Conservation (phyloP, 2,113 vertebrate species). For the Vulpes ferrilata region DNA sequence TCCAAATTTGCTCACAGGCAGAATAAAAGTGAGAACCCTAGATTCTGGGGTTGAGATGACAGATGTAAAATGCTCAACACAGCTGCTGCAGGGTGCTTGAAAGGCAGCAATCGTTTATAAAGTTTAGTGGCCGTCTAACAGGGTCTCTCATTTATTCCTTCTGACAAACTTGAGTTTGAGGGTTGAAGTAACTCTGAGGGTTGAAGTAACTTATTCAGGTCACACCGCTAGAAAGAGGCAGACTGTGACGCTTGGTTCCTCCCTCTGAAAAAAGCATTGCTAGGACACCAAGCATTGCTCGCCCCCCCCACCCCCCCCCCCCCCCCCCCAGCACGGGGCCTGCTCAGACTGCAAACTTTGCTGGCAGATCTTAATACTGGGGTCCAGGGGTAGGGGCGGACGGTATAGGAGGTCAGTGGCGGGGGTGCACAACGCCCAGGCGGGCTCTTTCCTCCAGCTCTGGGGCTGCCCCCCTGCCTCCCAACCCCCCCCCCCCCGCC, state of each 20-base stretch:
- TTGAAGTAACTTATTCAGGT: background rate
- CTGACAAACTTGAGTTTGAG: background rate
- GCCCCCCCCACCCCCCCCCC: no score
- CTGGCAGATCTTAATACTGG: accelerated
- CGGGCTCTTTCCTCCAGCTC: background rate
- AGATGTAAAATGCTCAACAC: background rate
- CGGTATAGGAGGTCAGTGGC: accelerated
- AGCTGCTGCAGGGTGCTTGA: background rate
- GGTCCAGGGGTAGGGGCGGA: accelerated
- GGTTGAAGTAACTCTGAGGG: background rate
- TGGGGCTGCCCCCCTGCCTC: background rate
- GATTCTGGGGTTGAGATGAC: background rate
- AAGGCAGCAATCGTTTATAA: background rate
- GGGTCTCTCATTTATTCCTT: background rate
- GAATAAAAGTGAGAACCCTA: background rate
- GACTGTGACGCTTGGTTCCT: background rate
- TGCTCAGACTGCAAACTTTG: background rate
- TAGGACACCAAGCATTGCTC: background rate
- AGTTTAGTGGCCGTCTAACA: background rate
- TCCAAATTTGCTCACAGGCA: background rate
- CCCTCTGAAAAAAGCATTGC: background rate
- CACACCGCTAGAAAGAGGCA: background rate
- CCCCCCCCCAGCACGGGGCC: background rate
- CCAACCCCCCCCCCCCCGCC: background rate
- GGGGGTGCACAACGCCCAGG: background rate